These are phyloP conservation scores for Atlantisia rogersi DNA, from an alignment of 2,113 vertebrate species.

Conservation along the genomic window DNA sequence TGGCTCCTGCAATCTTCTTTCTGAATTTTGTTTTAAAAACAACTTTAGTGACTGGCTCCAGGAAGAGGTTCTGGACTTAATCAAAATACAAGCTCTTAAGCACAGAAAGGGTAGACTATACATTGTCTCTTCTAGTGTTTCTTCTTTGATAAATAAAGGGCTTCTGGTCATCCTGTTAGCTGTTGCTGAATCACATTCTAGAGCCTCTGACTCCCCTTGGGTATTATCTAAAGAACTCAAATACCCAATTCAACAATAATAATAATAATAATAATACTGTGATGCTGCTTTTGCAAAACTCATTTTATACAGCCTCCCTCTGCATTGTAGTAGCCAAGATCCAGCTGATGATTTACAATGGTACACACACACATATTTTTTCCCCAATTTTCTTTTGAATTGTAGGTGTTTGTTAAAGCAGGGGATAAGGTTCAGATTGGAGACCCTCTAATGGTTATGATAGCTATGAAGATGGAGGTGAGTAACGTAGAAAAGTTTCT, in stretches of 20 bases:
- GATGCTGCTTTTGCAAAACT: not conserved
- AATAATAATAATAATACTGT: not conserved
- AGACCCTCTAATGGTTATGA: conserved; percentile 94
- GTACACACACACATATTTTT: not conserved
- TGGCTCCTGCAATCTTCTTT: not conserved
- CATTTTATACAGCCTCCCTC: not conserved
- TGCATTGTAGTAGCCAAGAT: not conserved
- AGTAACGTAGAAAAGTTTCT: conserved; percentile 4
- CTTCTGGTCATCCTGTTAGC: not conserved
- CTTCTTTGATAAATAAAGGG: not conserved
- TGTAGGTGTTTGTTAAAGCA: conserved; percentile 90
- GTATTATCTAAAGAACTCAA: not conserved
- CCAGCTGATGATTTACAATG: not conserved
- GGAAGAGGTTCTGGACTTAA: not conserved
- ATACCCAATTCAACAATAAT: not conserved
- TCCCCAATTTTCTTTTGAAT: not conserved
- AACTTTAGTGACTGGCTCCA: not conserved
- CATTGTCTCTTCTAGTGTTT: not conserved
- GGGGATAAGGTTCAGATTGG: conserved; percentile 88
- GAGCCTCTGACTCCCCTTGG: not conserved
- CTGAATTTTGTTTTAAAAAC: not conserved
- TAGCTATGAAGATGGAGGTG: conserved; percentile 99
- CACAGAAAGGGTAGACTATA: not conserved
- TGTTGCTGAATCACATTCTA: not conserved
- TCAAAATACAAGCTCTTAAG: not conserved